Conservation (phyloP, 2,888 invertebrate species). For the Metellina segmentata region DNA sequence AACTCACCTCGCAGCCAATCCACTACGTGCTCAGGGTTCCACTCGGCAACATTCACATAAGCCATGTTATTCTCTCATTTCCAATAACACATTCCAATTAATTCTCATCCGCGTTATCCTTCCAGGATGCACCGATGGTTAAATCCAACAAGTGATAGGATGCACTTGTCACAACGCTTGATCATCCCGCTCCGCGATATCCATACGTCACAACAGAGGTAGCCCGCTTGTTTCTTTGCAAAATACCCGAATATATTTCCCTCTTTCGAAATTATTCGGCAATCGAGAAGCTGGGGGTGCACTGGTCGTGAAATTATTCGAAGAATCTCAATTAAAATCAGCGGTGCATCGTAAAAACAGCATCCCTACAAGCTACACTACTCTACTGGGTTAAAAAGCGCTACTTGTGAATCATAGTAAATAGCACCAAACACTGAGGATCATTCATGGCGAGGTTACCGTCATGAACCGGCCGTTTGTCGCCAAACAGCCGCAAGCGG, state of each 20-base stretch:
- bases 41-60: constrained; percentile 92
- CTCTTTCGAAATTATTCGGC: background rate
- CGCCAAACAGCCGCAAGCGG: constrained; percentile 54
- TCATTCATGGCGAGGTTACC: constrained; percentile 73
- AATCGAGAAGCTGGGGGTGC: background rate
- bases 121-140: constrained; percentile 18
- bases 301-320: constrained; percentile 12
- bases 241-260: background rate
- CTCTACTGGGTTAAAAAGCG: constrained; percentile 31
- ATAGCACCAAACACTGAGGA: constrained; percentile 55
- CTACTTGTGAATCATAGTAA: constrained; percentile 51
- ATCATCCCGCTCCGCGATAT: constrained; percentile 56
- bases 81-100: constrained; percentile 19
- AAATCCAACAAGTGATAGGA: constrained; percentile 72
- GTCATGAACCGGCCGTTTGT: constrained; percentile 15
- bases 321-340: constrained; percentile 10
- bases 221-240: background rate
- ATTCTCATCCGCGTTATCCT: constrained; percentile 42
- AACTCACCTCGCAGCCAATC: constrained; percentile 92
- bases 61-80: constrained; percentile 84
- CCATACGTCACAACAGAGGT: constrained; percentile 22
- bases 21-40: constrained; percentile 93
- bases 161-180: constrained; percentile 42
- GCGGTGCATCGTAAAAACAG: constrained; percentile 4
- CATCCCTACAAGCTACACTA: constrained; percentile 19